These are phyloP conservation scores for Dasyornis broadbenti DNA, from an alignment of 2,113 vertebrate genomes.

Conservation along the genomic window DNA sequence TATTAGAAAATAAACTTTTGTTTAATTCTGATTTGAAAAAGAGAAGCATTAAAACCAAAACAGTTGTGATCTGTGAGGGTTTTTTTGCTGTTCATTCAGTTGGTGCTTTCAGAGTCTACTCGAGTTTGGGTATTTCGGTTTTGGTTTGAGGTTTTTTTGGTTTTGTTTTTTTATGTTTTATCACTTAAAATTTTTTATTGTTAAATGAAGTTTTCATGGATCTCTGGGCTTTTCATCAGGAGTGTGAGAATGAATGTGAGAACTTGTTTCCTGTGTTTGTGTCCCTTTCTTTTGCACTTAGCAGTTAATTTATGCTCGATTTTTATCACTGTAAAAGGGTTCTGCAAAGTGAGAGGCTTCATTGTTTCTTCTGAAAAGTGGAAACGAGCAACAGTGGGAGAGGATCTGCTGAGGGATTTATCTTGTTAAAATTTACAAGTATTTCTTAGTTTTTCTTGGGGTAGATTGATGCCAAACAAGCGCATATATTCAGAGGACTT, in stretches of 20 bases:
- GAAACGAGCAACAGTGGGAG: not conserved
- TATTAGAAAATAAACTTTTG: not conserved
- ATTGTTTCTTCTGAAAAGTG: not conserved
- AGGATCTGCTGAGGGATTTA: not conserved
- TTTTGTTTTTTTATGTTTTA: not conserved
- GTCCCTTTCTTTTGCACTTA: not conserved
- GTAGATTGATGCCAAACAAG: not conserved
- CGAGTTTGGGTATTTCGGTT: not conserved
- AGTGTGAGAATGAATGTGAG: not conserved
- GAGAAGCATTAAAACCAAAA: not conserved
- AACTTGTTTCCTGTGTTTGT: not conserved
- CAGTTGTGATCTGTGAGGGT: not conserved
- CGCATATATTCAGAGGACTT: not conserved
- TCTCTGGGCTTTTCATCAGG: not conserved
- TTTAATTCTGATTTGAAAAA: not conserved
- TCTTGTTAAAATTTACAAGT: not conserved
- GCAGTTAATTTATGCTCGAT: not conserved
- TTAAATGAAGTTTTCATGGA: not conserved
- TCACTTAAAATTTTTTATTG: not conserved
- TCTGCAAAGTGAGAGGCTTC: not conserved
- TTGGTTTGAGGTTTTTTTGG: not conserved
- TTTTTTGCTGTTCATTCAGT: not conserved
- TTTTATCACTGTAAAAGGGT: not conserved
- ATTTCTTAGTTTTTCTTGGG: not conserved
- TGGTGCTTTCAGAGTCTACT: not conserved